Conservation (phyloP, 2,797 vertebrate genomes). For the Vultur gryphus region DNA sequence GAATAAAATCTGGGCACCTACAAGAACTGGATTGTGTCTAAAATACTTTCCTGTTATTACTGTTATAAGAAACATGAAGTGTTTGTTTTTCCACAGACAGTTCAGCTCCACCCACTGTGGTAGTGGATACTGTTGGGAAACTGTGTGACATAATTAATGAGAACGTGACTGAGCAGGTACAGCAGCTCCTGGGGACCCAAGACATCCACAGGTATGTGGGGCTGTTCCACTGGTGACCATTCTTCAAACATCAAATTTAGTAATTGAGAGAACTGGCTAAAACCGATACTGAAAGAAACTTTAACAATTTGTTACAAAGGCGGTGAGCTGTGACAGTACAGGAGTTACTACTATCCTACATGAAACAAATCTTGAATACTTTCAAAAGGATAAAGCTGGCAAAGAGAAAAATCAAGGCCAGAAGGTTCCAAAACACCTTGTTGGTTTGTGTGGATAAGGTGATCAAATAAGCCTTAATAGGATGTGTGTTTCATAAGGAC, state of each 20-base stretch:
- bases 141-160: constrained; percentile 70
- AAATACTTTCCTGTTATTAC: not conserved
- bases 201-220: constrained; percentile 83
- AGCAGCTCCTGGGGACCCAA: constrained; percentile 77
- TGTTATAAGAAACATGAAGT: not conserved
- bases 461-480: not conserved
- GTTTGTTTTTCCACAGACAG: constrained; percentile 74
- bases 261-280: not conserved
- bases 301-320: not conserved
- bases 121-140: constrained; percentile 82
- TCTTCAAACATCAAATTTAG: not conserved
- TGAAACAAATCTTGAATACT: not conserved
- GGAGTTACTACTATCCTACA: not conserved
- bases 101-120: constrained; percentile 73
- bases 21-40: not conserved
- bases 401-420: not conserved
- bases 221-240: not conserved
- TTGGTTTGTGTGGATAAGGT: not conserved
- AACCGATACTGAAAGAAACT: not conserved
- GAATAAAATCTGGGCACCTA: not conserved
- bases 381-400: not conserved
- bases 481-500: not conserved
- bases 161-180: constrained; percentile 64
- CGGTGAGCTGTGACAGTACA: not conserved
- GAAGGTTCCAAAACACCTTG: not conserved